These are phyloP conservation scores for Aphaenogaster ashmeadi DNA, from an alignment of 1,140 invertebrate genomes.

Conservation along the genomic window DNA sequence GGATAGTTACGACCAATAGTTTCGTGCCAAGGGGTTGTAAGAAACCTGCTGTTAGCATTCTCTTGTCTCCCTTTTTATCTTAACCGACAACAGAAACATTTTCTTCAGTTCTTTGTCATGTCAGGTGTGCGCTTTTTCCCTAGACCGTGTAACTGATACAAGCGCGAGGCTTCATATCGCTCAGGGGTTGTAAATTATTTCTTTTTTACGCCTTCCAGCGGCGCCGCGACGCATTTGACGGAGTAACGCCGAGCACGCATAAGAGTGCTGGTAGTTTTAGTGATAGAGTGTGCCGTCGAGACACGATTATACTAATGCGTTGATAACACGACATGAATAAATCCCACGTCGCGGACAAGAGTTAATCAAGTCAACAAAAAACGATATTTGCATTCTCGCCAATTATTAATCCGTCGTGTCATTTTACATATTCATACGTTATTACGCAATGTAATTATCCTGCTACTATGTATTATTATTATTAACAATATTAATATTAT, in stretches of 20 bases:
- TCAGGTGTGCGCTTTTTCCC: slow-evolving; percentile 50
- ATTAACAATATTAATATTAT: background rate
- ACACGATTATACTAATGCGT: slow-evolving; percentile 59
- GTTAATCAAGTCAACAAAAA: slow-evolving; percentile 46
- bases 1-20: slow-evolving; percentile 31
- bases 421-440: background rate
- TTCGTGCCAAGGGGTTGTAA: slow-evolving; percentile 60
- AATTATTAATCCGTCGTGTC: slow-evolving; percentile 13
- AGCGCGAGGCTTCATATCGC: slow-evolving; percentile 22
- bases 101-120: slow-evolving; percentile 59
- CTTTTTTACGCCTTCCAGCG: slow-evolving; percentile 60
- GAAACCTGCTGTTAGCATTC: slow-evolving; percentile 44
- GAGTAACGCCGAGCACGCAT: slow-evolving; percentile 54
- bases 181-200: slow-evolving; percentile 57
- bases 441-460: background rate
- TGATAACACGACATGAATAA: slow-evolving; percentile 61
- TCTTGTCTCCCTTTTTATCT: slow-evolving; percentile 49
- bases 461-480: background rate
- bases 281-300: slow-evolving; percentile 37
- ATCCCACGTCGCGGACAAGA: slow-evolving; percentile 31
- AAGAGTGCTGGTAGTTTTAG: slow-evolving; percentile 42
- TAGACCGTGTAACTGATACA: slow-evolving; percentile 56
- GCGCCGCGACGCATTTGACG: slow-evolving; percentile 53
- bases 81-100: slow-evolving; percentile 39
- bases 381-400: slow-evolving; percentile 40